Base-by-base conservation (phyloP, 2,888 invertebrate genomes). In the Caradrina clavipalpis region DNA sequence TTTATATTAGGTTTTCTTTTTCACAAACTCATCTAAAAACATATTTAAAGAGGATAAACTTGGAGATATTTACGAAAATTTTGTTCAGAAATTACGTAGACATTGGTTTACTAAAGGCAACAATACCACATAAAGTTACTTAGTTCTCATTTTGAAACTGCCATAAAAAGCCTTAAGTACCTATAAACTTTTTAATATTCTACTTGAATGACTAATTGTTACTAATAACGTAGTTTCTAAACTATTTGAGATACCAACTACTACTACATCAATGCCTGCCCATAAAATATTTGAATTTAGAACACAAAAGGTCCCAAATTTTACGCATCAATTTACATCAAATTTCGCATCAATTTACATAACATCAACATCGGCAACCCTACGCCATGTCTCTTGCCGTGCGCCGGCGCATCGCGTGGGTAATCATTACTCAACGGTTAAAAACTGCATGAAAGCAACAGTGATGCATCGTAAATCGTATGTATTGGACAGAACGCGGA, bases 361-460 rank as follows among this genome's bases (percentile, higher is more conserved):
- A 70, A 66, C 42, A 50, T 22, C 13, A 56, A 21, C 42, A 15
- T 71, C 56, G 76, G 10, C 83, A 85, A 66, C 80, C 77, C 78
- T 78, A 63, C 35, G 11, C 50, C 42, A 53, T 55, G 47, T 75
- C 69, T 72, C 69, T 58, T 89, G 85, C 81, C 86, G 87, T 89
- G 88, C 82, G 83, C 83, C 80, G 80, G 85, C 79, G 86, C 86
- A 90, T 93, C 89, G 93, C 93, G 92, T 93, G 93, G 87, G 82
- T 84, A 84, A 87, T 80, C 69, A 82, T 92, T 91, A 90, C 89
- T 89, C 86, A 89, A 91, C 86, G 73, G 77, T 71, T 50, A 86
- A 91, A 93, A 91, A 90, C 85, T 73, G 86, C 82, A 90, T 87
- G 92, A 94, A 94, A 93, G 92, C 89, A 92, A 93, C 85, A 92